phyloP scores from a whole-genome alignment of 2,113 vertebrate genomes.

The Paracanthobrama guichenoti region DNA sequence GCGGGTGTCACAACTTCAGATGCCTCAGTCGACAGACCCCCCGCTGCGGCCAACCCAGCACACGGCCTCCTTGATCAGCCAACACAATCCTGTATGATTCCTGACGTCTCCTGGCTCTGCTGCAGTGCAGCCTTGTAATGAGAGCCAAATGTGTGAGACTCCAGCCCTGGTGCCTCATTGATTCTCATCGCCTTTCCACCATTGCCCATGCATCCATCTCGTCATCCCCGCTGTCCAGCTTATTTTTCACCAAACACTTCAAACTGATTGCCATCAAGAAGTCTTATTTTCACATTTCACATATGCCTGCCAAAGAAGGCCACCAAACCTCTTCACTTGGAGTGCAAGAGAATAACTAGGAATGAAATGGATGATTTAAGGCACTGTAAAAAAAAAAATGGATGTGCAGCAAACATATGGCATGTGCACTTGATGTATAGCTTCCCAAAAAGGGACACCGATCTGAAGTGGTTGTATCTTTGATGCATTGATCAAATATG shows the following conservation, averaged over 20 bases:
- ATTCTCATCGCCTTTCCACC: conserved; percentile 2
- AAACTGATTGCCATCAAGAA: conserved; percentile 33
- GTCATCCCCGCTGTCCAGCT: background rate
- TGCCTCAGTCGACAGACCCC: conserved; percentile 31
- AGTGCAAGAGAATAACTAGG: conserved; percentile 7
- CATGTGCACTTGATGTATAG: conserved; percentile 1
- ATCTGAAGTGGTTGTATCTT: background rate
- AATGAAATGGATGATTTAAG: background rate
- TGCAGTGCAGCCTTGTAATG: conserved; percentile 44
- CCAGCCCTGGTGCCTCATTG: conserved; percentile 7
- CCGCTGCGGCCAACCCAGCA: conserved; percentile 1
- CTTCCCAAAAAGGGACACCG: background rate
- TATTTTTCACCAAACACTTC: conserved; percentile 3
- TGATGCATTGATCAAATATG: conserved; percentile 19
- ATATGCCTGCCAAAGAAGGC: conserved; percentile 5
- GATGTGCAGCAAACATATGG: background rate
- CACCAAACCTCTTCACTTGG: background rate
- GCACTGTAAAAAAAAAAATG: background rate
- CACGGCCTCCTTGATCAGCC: conserved; percentile 46
- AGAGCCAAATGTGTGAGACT: conserved; percentile 23
- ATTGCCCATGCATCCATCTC: conserved; percentile 6
- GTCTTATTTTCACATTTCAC: conserved; percentile 36
- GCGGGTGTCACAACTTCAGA: conserved; percentile 44
- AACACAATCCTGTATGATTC: conserved; percentile 29
- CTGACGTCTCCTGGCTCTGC: conserved; percentile 27